Base-by-base conservation (phyloP, 2,888 invertebrate species). In the Amiota communis region DNA sequence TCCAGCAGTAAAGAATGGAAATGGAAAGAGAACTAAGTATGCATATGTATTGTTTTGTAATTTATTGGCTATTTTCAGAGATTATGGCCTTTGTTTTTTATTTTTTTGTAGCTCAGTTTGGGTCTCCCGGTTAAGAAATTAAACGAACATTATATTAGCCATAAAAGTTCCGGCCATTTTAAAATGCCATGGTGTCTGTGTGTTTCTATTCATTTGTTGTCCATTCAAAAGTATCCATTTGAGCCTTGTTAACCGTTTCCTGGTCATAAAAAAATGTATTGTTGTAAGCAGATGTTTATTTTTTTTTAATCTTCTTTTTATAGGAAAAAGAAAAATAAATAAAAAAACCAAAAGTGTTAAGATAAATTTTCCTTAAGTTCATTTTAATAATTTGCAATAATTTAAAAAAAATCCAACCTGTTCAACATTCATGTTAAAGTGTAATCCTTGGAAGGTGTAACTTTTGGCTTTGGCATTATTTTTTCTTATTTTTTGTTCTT, bases 121-220 rank as follows among this genome's bases (percentile, higher is more conserved):
- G 17, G 17, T 59, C 8, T 63, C 46, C 36, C 36, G 67, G 20
- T 68, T 53, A 20, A 71, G 71, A 79, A 83, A 83, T 83, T 83
- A 83, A 83, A 86, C 83, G 83, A 81, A 79, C 85, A 83, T 83
- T 83, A 86, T 80, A 76, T 74, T 53, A 17, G 63, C 1, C 51
- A 51, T 20, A 23, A 53, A 53, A 77, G 75, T 68, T 77, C 73
- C 73, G 23, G 36, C 3, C 67, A 53, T 51, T 53, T 15, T 36
- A 64, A 46, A 64, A 46, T n/a, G 9, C 36, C 36, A 36, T 36
- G 36, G 36, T 36, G 36, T 36, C 36, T 36, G 36, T 36, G 4
- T 36, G 6, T 36, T 36, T 36, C 36, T 6, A 36, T 36, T 36
- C 3, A 36, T 36, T 36, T 36, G 36, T 6, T 36, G 36, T 36